Evolutionary conservation across 2,113 vertebrate species (phyloP).

Genomic region (Xenopus tropicalis): UCB_Xtro_10.0 CM004444.2:36347001-36347500

Average conservation of each 20-base stretch:
- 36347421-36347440: not conserved
- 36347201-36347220: too few species aligned
- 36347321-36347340: too few species aligned
- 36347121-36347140: constrained; percentile 25
- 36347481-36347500: constrained; percentile 65
- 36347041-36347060: constrained; percentile 40
- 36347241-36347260: too few species aligned
- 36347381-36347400: too few species aligned
- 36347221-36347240: too few species aligned
- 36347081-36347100: constrained; percentile 33
- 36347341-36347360: too few species aligned
- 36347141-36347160: not conserved
- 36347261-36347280: too few species aligned
- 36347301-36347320: too few species aligned
- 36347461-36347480: constrained; percentile 50
- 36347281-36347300: too few species aligned
- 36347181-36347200: too few species aligned
- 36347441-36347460: constrained; percentile 54
- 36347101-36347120: constrained; percentile 35
- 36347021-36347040: constrained; percentile 37
- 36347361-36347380: too few species aligned
- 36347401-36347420: accelerated
- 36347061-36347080: constrained; percentile 22
- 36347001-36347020: constrained; percentile 46
- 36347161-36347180: too few species aligned